phyloP scores from a whole-genome alignment of 2,888 invertebrate genomes.

The Drosophila stalkeri region DNA sequence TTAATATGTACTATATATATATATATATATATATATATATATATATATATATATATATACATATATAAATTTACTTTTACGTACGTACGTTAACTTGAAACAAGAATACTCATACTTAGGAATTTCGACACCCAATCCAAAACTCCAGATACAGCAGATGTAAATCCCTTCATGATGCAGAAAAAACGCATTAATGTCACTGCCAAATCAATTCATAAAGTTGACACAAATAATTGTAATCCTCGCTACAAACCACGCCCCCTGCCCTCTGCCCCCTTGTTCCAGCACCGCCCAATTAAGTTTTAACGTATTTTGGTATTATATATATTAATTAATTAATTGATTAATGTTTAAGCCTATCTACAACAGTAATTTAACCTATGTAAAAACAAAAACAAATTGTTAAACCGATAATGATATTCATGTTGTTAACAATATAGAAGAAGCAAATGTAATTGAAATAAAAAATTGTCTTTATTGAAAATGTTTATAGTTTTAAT shows the following conservation, averaged over 20 bases:
- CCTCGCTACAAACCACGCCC: constrained; percentile 18
- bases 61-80: constrained; percentile 3
- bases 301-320: constrained; percentile 56
- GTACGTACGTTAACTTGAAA: constrained; percentile 37
- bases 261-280: background rate
- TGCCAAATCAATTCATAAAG: constrained; percentile 36
- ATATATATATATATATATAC: background rate
- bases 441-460: constrained; percentile 56
- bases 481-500: constrained; percentile 76
- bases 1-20: constrained; percentile 20
- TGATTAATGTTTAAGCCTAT: constrained; percentile 49
- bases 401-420: constrained; percentile 36
- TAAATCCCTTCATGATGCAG: constrained; percentile 5
- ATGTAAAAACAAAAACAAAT: constrained; percentile 11
- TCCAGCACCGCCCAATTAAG: constrained; percentile 12
- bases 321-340: constrained; percentile 41
- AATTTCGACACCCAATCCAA: constrained; percentile 32
- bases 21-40: constrained; percentile 16
- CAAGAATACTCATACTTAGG: constrained; percentile 56
- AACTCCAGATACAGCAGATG: constrained; percentile 20
- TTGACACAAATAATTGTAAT: constrained; percentile 8
- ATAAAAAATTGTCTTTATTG: constrained; percentile 70
- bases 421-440: constrained; percentile 40
- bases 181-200: constrained; percentile 15
- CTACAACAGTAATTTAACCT: constrained; percentile 39